These are phyloP conservation scores for Solea solea DNA, from an alignment of 2,113 vertebrate genomes.

Conservation along the genomic window DNA sequence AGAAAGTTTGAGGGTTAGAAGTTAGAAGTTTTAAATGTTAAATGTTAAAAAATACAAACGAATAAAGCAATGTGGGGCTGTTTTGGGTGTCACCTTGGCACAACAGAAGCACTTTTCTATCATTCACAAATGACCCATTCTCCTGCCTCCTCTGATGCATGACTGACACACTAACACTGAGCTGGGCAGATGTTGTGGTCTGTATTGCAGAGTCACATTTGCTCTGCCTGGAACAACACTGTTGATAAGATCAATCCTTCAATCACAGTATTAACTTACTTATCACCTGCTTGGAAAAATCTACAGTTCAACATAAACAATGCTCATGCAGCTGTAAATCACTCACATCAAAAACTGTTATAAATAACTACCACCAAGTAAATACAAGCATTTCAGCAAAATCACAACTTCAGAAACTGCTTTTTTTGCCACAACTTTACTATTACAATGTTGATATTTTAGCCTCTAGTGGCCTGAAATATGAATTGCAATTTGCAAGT, in stretches of 20 bases:
- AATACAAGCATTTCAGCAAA: background rate
- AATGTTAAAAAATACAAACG: background rate
- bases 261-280: background rate
- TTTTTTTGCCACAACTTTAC: background rate
- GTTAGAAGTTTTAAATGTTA: background rate
- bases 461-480: background rate
- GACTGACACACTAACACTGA: constrained; percentile 27
- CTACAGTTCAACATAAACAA: background rate
- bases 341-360: background rate
- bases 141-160: constrained; percentile 20
- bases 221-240: constrained; percentile 5
- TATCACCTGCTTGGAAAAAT: constrained; percentile 29
- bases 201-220: background rate
- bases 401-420: background rate
- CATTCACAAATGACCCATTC: constrained; percentile 21
- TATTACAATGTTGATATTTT: background rate
- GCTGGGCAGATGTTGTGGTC: constrained; percentile 37
- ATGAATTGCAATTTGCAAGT: background rate
- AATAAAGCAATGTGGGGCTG: background rate
- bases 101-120: constrained; percentile 7
- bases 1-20: background rate
- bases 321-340: background rate
- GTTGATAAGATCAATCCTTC: constrained; percentile 32
- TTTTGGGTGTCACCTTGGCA: background rate
- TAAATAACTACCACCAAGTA: background rate